phyloP scores from a whole-genome alignment of 2,113 vertebrate genomes.

The Xerus inauris region DNA sequence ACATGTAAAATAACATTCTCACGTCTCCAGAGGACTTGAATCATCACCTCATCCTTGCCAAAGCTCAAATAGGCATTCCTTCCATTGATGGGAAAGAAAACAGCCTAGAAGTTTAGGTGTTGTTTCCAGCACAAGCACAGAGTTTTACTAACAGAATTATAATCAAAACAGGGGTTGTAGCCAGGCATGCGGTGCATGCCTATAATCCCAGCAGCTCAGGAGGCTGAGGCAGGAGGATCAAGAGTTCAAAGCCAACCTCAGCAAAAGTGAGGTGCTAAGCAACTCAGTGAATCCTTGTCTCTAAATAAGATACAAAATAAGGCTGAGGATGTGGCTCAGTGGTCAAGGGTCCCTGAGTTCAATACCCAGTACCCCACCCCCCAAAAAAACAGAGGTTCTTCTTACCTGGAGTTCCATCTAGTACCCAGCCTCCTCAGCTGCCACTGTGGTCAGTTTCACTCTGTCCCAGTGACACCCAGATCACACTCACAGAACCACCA shows the following conservation, averaged over 20 bases:
- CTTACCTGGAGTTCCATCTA: accelerated
- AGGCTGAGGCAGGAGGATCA: too few species aligned
- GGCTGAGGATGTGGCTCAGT: too few species aligned
- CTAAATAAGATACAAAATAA: too few species aligned
- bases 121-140: neutral
- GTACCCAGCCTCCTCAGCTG: accelerated
- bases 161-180: neutral
- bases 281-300: too few species aligned
- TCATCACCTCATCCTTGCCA: neutral
- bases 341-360: too few species aligned
- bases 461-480: too few species aligned
- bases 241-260: too few species aligned
- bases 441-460: neutral
- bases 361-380: too few species aligned
- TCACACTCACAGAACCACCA: neutral
- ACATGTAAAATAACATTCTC: neutral
- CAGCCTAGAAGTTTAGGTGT: neutral
- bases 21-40: neutral
- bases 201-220: too few species aligned
- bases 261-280: too few species aligned
- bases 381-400: neutral
- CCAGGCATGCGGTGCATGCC: too few species aligned
- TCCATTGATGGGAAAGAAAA: neutral
- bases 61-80: neutral
- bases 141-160: neutral